Evolutionary conservation across 2,888 invertebrate species (phyloP).

Genomic region (Orchesellides sinensis): DNA sequence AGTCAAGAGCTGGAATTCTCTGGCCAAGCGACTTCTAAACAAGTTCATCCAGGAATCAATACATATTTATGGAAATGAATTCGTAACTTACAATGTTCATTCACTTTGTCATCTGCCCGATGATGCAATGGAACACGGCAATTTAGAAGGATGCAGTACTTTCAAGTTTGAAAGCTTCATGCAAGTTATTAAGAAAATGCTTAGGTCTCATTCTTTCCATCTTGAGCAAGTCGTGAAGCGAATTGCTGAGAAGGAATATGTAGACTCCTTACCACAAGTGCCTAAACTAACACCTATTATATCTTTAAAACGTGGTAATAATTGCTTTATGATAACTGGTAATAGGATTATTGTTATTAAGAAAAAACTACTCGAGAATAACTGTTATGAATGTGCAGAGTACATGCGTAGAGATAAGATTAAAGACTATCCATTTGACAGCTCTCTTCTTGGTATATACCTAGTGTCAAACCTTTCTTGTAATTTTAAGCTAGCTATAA

Average conservation of each 20-base stretch:
- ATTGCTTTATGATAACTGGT: constrained; percentile 15
- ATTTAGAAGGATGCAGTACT: constrained; percentile 42
- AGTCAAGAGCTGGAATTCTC: constrained; percentile 3
- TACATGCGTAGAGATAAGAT: not conserved
- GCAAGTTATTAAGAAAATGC: constrained; percentile 27
- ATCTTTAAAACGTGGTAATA: constrained; percentile 1
- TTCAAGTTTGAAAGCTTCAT: constrained; percentile 55
- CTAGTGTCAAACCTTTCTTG: not conserved
- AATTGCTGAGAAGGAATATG: constrained; percentile 17
- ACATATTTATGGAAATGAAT: constrained; percentile 19
- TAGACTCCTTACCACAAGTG: not conserved
- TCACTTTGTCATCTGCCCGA: constrained; percentile 42
- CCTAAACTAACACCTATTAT: not conserved
- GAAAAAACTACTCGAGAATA: not conserved
- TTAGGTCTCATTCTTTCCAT: constrained; percentile 10
- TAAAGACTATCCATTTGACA: constrained; percentile 23
- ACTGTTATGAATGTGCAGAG: not conserved
- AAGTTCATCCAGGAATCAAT: constrained; percentile 6
- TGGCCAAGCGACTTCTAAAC: constrained; percentile 1
- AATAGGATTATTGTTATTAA: not conserved
- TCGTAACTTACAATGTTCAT: constrained; percentile 52
- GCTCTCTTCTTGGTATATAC: not conserved
- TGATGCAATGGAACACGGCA: constrained; percentile 17
- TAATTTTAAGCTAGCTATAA: not conserved
- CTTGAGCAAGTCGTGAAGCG: constrained; percentile 40